phyloP scores from a whole-genome alignment of 2,888 invertebrate species.

The Ptychoptera contaminata region DNA sequence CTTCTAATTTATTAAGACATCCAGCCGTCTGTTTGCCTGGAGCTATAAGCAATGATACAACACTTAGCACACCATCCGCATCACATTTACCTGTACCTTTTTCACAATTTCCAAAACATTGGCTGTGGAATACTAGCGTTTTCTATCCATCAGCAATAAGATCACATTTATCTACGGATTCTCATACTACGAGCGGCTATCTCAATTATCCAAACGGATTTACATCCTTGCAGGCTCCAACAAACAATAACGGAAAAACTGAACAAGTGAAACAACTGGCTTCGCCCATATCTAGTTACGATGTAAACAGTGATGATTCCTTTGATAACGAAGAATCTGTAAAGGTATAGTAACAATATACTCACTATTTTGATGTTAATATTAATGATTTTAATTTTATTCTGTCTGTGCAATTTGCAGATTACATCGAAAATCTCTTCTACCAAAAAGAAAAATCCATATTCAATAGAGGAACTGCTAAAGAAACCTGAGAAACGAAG shows the following conservation, averaged over 20 bases:
- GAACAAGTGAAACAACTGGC: slow-evolving; percentile 2
- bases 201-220: slow-evolving; percentile 26
- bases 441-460: slow-evolving; percentile 55
- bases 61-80: slow-evolving; percentile 10
- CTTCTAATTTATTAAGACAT: neutral
- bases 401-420: slow-evolving; percentile 3
- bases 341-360: slow-evolving; percentile 5
- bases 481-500: slow-evolving; percentile 56
- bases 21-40: neutral
- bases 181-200: neutral
- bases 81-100: slow-evolving; percentile 13
- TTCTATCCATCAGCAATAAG: slow-evolving; percentile 21
- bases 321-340: slow-evolving; percentile 27
- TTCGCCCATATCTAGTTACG: slow-evolving; percentile 21
- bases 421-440: too few species aligned
- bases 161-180: neutral
- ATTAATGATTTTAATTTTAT: too few species aligned
- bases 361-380: slow-evolving; percentile 7
- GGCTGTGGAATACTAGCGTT: slow-evolving; percentile 31
- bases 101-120: slow-evolving; percentile 24
- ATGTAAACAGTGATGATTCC: slow-evolving; percentile 38
- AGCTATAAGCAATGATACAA: slow-evolving; percentile 7
- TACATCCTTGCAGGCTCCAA: slow-evolving; percentile 25
- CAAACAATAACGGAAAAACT: slow-evolving; percentile 28
- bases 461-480: slow-evolving; percentile 72